A percentile compares a stretch with the other conserved stretches of the same genome.
These are phyloP conservation scores for Neomorphus geoffroyi DNA, from an alignment of 2,797 vertebrate genomes.

Conservation along the genomic window DNA sequence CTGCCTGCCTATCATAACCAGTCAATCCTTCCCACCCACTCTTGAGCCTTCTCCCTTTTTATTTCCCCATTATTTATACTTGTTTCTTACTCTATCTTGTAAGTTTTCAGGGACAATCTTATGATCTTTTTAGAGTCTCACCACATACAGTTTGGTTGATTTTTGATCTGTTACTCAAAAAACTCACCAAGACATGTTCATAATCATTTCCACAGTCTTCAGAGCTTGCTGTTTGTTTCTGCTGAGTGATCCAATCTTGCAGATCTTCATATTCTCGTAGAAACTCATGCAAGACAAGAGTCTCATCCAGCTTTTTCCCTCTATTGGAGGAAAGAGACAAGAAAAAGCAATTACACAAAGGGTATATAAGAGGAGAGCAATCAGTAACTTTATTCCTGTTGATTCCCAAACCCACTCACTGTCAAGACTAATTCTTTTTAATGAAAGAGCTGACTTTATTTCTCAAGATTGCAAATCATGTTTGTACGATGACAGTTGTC, in stretches of 20 bases:
- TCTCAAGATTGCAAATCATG: neutral
- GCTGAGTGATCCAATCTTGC: constrained; percentile 83
- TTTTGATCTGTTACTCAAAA: neutral
- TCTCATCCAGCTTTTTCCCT: constrained; percentile 76
- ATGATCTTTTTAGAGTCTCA: neutral
- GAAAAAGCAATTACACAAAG: neutral
- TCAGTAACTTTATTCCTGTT: neutral
- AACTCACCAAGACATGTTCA: constrained; percentile 82
- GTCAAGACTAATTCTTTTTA: neutral
- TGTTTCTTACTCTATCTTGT: neutral
- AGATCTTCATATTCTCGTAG: constrained; percentile 81
- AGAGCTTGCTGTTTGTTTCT: constrained; percentile 77
- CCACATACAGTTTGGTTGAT: neutral
- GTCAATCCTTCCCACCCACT: neutral
- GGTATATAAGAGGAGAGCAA: neutral
- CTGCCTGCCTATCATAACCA: neutral
- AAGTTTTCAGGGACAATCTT: neutral
- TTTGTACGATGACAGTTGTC: neutral
- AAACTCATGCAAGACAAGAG: constrained; percentile 86
- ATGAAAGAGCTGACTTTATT: neutral
- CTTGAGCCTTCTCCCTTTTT: neutral
- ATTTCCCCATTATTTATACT: neutral
- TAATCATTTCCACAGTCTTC: constrained; percentile 83
- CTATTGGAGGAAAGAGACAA: constrained; percentile 25
- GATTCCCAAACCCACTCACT: neutral